These are phyloP conservation scores for Micoletzkya japonica DNA, from an alignment of 2,888 invertebrate species.

Conservation along the genomic window DNA sequence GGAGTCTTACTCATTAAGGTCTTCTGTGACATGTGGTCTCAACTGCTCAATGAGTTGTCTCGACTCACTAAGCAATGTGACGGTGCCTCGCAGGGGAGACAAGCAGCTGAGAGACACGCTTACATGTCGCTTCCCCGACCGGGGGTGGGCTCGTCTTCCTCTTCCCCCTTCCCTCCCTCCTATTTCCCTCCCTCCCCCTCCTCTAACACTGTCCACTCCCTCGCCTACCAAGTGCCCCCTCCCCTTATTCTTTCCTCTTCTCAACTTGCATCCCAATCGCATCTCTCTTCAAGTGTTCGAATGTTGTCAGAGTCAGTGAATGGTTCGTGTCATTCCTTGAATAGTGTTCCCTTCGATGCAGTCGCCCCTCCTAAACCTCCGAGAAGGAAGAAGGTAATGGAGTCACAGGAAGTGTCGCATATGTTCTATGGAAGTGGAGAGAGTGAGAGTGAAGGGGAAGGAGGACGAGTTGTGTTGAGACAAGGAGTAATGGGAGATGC, in stretches of 20 bases:
- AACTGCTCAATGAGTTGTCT: constrained; percentile 72
- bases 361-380: constrained; percentile 26
- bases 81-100: constrained; percentile 60
- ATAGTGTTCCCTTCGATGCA: not conserved
- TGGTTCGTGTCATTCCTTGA: constrained; percentile 35
- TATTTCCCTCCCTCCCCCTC: not conserved
- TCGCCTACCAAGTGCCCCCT: constrained; percentile 12
- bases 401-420: constrained; percentile 29
- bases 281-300: too few relatives aligned
- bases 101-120: constrained; percentile 74
- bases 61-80: constrained; percentile 67
- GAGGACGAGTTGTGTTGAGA: constrained; percentile 31
- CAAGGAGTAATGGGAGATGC: constrained; percentile 31
- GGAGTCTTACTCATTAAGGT: not conserved
- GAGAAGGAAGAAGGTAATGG: constrained; percentile 30
- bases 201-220: constrained; percentile 16
- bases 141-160: constrained; percentile 73
- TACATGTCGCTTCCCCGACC: constrained; percentile 93
- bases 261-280: constrained; percentile 16
- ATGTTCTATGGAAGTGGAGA: constrained; percentile 27
- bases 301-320: not conserved
- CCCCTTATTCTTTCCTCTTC: constrained; percentile 23
- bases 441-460: constrained; percentile 29
- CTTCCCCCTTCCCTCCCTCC: constrained; percentile 12
- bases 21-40: constrained; percentile 70